A percentile compares a stretch with the other conserved stretches of the same genome.
phyloP scores from a whole-genome alignment of 2,797 vertebrate species.

The Typhlichthys subterraneus region DNA sequence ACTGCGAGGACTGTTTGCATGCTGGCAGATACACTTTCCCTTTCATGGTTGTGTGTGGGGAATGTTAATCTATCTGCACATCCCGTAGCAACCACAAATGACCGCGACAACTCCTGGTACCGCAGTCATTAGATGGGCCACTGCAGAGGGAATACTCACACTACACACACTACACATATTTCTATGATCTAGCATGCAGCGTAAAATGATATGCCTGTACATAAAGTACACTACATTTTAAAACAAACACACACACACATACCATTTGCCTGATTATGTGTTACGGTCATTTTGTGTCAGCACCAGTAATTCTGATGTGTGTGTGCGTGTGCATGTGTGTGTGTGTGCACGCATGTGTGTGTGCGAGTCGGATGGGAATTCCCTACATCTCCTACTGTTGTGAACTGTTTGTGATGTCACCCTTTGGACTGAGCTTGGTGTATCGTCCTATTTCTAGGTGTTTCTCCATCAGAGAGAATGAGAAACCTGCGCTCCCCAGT shows the following conservation, averaged over 20 bases:
- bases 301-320: background rate
- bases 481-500: constrained; percentile 83
- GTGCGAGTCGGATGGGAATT: background rate
- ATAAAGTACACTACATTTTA: background rate
- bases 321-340: background rate
- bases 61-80: constrained; percentile 21
- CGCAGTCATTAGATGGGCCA: too few species aligned
- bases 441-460: constrained; percentile 49
- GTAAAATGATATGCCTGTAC: too few species aligned
- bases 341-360: background rate
- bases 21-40: constrained; percentile 21
- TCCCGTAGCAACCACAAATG: constrained; percentile 6
- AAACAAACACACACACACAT: constrained; percentile 9
- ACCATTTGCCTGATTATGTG: background rate
- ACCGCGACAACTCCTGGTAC: background rate
- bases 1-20: background rate
- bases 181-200: too few species aligned
- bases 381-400: background rate
- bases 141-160: too few species aligned
- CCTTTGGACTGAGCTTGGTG: constrained; percentile 19
- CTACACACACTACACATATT: too few species aligned
- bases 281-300: too few species aligned
- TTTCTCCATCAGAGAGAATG: constrained; percentile 83
- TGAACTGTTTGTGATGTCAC: background rate
- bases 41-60: constrained; percentile 10